Evolutionary conservation across 2,113 vertebrate species (phyloP).

Genomic region (Oxygymnocypris stewartii): DNA sequence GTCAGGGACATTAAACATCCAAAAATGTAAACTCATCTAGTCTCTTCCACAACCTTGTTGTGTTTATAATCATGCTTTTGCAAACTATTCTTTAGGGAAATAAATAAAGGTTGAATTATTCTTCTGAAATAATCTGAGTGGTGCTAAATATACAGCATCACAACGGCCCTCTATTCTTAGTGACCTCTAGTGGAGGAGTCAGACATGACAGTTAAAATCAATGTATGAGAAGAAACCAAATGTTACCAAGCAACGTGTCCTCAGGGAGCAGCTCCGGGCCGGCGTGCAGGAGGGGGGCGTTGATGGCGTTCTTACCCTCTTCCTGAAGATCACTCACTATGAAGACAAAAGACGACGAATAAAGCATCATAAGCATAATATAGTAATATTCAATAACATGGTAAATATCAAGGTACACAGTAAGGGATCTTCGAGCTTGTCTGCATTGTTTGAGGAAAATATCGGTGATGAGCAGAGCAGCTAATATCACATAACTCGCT

Average conservation of each 20-base stretch:
- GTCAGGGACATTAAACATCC: no score
- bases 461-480: neutral
- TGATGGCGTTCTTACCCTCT: slow-evolving; percentile 94
- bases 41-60: no score
- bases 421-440: no score
- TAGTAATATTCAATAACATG: neutral
- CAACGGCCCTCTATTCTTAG: neutral
- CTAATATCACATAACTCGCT: neutral
- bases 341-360: slow-evolving; percentile 40
- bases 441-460: neutral
- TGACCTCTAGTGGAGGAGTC: neutral
- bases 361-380: neutral
- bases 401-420: neutral
- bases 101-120: neutral
- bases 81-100: no score
- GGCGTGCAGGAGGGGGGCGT: slow-evolving; percentile 82
- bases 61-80: no score
- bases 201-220: neutral
- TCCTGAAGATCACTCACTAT: slow-evolving; percentile 94
- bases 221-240: slow-evolving; percentile 8
- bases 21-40: no score
- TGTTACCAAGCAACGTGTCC: slow-evolving; percentile 87
- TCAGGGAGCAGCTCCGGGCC: slow-evolving; percentile 83
- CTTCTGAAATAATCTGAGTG: neutral
- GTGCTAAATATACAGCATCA: neutral